phyloP scores from a whole-genome alignment of 2,113 vertebrate genomes.

The Oceanodroma tethys region DNA sequence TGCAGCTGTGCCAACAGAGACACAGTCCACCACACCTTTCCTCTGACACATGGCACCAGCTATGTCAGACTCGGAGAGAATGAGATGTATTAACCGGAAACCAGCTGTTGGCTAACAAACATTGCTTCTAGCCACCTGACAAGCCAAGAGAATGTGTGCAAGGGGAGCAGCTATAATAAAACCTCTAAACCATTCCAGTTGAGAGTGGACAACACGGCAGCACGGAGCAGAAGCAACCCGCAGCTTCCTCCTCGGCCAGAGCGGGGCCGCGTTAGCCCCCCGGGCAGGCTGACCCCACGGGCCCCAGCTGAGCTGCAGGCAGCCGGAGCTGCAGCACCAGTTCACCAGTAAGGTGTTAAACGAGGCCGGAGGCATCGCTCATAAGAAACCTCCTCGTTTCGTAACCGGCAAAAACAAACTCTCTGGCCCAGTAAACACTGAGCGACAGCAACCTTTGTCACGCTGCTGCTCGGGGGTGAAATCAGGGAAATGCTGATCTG shows the following conservation, averaged over 20 bases:
- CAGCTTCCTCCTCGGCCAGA: accelerated
- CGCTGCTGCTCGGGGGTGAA: neutral
- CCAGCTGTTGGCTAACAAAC: neutral
- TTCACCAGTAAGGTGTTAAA: accelerated
- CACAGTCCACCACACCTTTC: accelerated
- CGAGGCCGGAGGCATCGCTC: neutral
- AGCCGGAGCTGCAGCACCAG: neutral
- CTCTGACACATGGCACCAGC: neutral
- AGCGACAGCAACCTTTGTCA: too few relatives aligned
- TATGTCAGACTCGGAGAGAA: accelerated
- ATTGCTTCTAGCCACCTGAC: neutral
- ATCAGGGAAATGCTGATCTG: accelerated
- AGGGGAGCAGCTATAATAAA: neutral
- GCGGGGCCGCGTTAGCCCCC: accelerated
- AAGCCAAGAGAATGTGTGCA: neutral
- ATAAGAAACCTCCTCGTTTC: neutral
- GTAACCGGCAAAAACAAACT: neutral
- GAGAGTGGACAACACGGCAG: neutral
- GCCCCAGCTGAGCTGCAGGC: neutral
- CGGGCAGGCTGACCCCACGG: neutral
- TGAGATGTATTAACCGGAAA: accelerated
- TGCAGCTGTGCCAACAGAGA: neutral
- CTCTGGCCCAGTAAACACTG: accelerated
- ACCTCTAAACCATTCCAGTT: accelerated
- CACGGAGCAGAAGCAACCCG: accelerated